phyloP scores from a whole-genome alignment of 2,888 invertebrate species.

The Trichogramma evanescens region DNA sequence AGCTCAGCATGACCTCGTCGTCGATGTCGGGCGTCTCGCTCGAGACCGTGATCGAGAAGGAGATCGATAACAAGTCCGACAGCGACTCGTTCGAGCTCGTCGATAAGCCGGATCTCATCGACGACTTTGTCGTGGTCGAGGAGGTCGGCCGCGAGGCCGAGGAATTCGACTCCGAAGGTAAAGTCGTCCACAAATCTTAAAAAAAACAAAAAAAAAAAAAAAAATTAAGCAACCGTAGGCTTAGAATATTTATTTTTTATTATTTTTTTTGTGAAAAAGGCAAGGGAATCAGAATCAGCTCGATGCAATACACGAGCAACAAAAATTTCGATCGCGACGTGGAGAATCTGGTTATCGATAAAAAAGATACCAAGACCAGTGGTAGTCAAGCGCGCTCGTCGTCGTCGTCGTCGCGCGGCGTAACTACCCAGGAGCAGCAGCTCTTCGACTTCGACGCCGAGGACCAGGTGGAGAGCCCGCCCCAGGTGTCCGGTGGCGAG shows the following conservation, averaged over 20 bases:
- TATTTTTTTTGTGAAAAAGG: conserved; percentile 3
- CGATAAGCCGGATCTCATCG: conserved; percentile 78
- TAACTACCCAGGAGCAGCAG: conserved; percentile 21
- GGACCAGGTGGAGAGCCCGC: conserved; percentile 36
- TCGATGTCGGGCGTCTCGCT: conserved; percentile 41
- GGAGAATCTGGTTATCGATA: conserved; percentile 44
- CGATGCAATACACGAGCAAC: conserved; percentile 47
- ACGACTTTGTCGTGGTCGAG: conserved; percentile 82
- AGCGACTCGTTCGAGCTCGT: conserved; percentile 83
- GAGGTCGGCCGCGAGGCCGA: conserved; percentile 82
- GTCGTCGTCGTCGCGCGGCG: conserved; percentile 8
- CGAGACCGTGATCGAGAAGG: conserved; percentile 42
- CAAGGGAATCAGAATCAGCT: conserved; percentile 65
- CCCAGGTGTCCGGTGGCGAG: conserved; percentile 41
- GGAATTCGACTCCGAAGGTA: conserved; percentile 73
- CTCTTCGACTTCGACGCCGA: conserved; percentile 44
- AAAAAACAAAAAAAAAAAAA: neutral
- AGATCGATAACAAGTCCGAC: conserved; percentile 51
- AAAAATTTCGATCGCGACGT: conserved; percentile 55
- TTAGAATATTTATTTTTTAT: neutral
- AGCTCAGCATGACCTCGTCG: conserved; percentile 42
- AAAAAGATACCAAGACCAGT: conserved; percentile 18
- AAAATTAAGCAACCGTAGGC: neutral
- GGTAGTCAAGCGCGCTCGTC: conserved; percentile 20
- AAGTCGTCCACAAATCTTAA: neutral